A percentile compares a stretch with the other conserved stretches of the same genome.
Conservation (phyloP, 2,888 invertebrate genomes). For the Megalurothrips usitatus region DNA sequence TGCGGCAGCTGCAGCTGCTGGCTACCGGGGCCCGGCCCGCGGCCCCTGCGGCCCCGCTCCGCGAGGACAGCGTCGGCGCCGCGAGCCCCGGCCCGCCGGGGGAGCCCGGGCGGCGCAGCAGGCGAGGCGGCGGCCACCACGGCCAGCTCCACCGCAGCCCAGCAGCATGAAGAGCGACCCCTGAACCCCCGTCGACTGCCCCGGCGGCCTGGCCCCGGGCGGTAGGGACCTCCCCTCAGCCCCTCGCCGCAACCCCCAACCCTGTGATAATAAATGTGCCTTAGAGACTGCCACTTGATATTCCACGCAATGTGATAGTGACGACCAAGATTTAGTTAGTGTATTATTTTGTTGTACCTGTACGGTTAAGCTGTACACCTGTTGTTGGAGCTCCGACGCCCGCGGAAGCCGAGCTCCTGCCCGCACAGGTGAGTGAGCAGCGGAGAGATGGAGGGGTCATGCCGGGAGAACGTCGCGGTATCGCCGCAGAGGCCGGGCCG, state of each 20-base stretch:
- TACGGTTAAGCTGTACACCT: no score
- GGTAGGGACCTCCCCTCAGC: neutral
- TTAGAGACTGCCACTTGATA: no score
- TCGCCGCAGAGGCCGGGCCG: no score
- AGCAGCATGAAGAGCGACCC: slow-evolving; percentile 13
- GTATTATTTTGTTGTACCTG: no score
- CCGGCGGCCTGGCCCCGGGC: slow-evolving; percentile 2
- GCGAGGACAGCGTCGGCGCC: neutral
- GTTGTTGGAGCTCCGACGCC: no score
- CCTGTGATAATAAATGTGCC: neutral
- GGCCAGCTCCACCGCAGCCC: neutral
- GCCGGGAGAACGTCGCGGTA: no score
- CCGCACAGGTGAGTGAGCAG: no score
- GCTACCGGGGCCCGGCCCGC: neutral
- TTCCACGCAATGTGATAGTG: no score
- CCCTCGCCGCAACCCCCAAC: neutral
- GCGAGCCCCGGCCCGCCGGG: neutral
- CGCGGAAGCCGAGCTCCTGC: no score
- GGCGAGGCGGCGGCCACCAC: neutral
- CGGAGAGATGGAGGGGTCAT: no score
- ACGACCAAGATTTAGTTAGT: no score
- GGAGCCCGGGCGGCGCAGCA: neutral
- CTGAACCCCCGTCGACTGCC: neutral
- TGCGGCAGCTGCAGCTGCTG: neutral
- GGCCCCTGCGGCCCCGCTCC: neutral